phyloP scores from a whole-genome alignment of 1,140 invertebrate genomes.

The Palaemon carinicauda region DNA sequence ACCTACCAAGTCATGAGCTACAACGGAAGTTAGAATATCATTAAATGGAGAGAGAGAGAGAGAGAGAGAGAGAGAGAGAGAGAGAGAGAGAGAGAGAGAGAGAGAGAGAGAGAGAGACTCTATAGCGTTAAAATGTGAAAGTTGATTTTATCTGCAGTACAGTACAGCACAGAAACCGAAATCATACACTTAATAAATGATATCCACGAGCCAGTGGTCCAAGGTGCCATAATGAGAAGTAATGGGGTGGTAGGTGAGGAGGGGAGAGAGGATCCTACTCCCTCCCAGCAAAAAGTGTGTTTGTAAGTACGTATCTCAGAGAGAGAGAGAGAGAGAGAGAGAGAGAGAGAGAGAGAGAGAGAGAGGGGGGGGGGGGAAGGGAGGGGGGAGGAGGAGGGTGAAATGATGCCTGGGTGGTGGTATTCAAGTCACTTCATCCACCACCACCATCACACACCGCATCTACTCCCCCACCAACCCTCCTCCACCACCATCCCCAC shows the following conservation, averaged over 20 bases:
- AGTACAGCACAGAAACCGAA: not conserved
- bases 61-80: not conserved
- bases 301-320: not conserved
- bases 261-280: not conserved
- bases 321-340: not conserved
- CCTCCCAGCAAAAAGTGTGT: not conserved
- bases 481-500: too few relatives aligned
- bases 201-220: too few relatives aligned
- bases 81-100: slow-evolving; percentile 2
- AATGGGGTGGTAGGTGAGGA: not conserved
- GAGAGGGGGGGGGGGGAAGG: not conserved
- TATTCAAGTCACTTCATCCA: not conserved
- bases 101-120: not conserved
- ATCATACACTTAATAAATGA: not conserved
- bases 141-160: not conserved
- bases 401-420: not conserved
- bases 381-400: not conserved
- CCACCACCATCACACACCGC: too few relatives aligned
- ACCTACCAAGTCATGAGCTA: not conserved
- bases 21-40: not conserved
- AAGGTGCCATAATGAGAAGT: too few relatives aligned
- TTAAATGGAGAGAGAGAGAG: not conserved
- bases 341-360: not conserved
- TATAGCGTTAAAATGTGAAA: not conserved
- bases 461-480: too few relatives aligned